Evolutionary conservation across 2,888 invertebrate genomes (phyloP), one percentile per base, ranked within the genome.

Genomic region (Ectobius pallidus): DNA sequence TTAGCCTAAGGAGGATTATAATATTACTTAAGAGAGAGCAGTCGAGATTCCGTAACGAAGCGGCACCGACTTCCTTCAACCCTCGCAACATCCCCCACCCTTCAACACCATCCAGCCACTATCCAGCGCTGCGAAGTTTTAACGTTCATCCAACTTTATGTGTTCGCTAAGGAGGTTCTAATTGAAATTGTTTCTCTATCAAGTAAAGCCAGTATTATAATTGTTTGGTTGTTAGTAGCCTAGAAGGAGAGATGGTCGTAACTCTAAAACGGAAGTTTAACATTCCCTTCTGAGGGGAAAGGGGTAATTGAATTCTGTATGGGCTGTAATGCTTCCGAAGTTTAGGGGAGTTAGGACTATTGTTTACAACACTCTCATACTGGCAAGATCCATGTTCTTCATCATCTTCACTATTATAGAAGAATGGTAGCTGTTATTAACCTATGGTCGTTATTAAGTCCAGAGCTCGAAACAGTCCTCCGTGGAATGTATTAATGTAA

Each of bases 171-270:
- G 71, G 52, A 71, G 55, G 30, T 58, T 73, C 67, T 73, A 71
- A 70, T 73, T 73, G 70, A 68, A 73, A 73, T 71, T 73, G 73
- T 73, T 73, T 73, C 73, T 73, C 71, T 71, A 73, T 73, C 67
- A 68, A 71, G 61, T 46, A 71, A 73, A 44, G 52, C 72, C 34
- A 73, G 69, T 62, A 69, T 69, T 68, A 69, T 69, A 73, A 69
- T 63, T 69, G 63, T 63, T 73, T 46, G n/a, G 62, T 62, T 62
- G 62, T 69, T 72, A 69, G 55, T 16, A 62, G 62, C 22, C 32
- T 30, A n/a, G 30, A 27, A 20, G 20, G 49, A 25, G 58, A 58
- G 58, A 62, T 14, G 68, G 49, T 72, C 39, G 69, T 72, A 49
- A 72, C 30, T 49, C 42, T 63, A 58, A 67, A 39, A 72, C 72